Percentiles rank a stretch among this genome's conserved stretches.
These are phyloP conservation scores for Drosophila repleta DNA, from an alignment of 1,140 invertebrate genomes.

Conservation along the genomic window DNA sequence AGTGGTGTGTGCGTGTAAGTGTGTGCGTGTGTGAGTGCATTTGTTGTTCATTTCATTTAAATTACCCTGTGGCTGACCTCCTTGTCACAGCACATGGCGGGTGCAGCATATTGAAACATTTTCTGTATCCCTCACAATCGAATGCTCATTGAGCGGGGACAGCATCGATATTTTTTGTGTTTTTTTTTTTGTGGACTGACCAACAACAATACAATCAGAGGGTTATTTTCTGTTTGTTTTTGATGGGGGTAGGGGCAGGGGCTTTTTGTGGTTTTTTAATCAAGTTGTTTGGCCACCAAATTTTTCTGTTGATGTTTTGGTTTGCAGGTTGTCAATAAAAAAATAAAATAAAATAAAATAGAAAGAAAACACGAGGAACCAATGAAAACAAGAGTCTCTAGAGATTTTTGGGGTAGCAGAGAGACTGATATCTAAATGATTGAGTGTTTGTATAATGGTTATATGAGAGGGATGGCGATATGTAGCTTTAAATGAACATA, in stretches of 20 bases:
- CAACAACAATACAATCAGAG: conserved; percentile 25
- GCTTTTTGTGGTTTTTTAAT: conserved; percentile 78
- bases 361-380: conserved; percentile 5
- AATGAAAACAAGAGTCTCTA: conserved; percentile 19
- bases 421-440: conserved; percentile 30
- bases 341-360: not conserved
- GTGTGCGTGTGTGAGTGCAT: conserved; percentile 52
- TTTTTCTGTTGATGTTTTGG: conserved; percentile 40
- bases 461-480: not conserved
- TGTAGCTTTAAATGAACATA: no score
- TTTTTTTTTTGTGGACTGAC: conserved; percentile 11
- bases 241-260: not conserved
- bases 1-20: not conserved
- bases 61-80: conserved; percentile 80
- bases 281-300: conserved; percentile 74
- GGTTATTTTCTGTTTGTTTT: conserved; percentile 19
- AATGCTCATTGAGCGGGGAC: conserved; percentile 59
- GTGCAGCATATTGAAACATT: conserved; percentile 74
- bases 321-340: conserved; percentile 39
- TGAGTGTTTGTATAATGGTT: not conserved
- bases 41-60: conserved; percentile 83
- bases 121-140: conserved; percentile 63
- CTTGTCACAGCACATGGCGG: conserved; percentile 65
- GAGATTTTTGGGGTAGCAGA: not conserved
- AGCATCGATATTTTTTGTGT: conserved; percentile 17